phyloP scores from a whole-genome alignment of 1,140 invertebrate genomes.

The Lanistes nyassanus region DNA sequence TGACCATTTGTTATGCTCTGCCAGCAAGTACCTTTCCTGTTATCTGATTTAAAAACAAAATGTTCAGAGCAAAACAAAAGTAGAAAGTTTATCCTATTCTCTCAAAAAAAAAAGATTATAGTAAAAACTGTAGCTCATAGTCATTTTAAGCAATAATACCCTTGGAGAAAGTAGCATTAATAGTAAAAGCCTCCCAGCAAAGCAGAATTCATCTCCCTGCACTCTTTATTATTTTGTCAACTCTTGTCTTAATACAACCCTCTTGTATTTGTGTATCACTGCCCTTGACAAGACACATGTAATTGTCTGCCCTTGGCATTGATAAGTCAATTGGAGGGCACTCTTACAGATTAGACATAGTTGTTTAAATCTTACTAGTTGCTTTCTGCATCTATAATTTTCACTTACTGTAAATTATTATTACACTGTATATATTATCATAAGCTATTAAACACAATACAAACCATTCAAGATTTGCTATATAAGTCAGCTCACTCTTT shows the following conservation, averaged over 20 bases:
- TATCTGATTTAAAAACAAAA: slow-evolving; percentile 75
- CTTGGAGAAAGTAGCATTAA: too few species aligned
- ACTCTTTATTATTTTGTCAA: too few species aligned
- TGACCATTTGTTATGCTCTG: slow-evolving; percentile 80
- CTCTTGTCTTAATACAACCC: too few species aligned
- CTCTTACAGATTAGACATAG: background rate
- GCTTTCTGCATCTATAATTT: background rate
- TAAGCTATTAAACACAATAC: too few species aligned
- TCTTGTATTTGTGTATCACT: too few species aligned
- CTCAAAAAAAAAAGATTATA: background rate
- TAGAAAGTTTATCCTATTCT: background rate
- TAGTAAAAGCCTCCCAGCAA: too few species aligned
- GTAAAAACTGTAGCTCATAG: background rate
- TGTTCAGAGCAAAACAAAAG: background rate
- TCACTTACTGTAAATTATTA: background rate
- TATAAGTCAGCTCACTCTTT: background rate
- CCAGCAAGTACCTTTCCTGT: slow-evolving; percentile 87
- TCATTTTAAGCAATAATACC: background rate
- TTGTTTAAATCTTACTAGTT: too few species aligned
- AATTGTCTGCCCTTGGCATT: too few species aligned
- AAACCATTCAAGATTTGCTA: too few species aligned
- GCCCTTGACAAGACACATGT: too few species aligned
- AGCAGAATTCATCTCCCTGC: too few species aligned
- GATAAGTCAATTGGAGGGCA: too few species aligned
- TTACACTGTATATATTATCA: background rate